Evolutionary conservation across 2,113 vertebrate genomes (phyloP).

Genomic region (Oryzias curvinotus): DNA sequence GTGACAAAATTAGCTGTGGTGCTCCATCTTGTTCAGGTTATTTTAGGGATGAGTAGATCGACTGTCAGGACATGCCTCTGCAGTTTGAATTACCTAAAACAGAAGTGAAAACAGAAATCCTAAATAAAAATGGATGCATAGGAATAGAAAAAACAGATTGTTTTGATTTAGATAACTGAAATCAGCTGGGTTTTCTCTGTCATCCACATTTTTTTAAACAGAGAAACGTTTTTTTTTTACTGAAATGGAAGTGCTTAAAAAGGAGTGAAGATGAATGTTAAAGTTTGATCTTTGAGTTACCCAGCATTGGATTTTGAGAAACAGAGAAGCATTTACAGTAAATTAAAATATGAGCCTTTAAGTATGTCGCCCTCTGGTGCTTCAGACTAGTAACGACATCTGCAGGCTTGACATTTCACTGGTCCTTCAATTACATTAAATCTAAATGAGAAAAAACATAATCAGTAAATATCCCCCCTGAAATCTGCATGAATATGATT

Average conservation of each 20-base stretch:
- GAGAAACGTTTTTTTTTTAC: background rate
- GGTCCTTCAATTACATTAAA: background rate
- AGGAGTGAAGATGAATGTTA: background rate
- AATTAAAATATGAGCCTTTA: background rate
- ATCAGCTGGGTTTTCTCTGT: background rate
- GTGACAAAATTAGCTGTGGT: slow-evolving; percentile 46
- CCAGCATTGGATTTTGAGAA: too few species aligned
- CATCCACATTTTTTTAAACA: background rate
- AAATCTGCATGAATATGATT: too few species aligned
- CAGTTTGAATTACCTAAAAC: background rate
- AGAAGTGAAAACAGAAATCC: background rate
- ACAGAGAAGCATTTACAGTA: too few species aligned
- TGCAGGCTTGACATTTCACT: background rate
- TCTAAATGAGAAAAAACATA: background rate
- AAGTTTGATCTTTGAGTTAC: too few species aligned
- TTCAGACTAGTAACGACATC: slow-evolving; percentile 1
- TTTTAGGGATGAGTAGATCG: slow-evolving; percentile 30
- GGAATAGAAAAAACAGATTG: accelerated
- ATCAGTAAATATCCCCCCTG: too few species aligned
- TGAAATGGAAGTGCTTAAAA: background rate
- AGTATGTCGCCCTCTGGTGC: slow-evolving; percentile 49
- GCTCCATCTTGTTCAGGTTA: slow-evolving; percentile 28
- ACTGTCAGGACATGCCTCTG: slow-evolving; percentile 17
- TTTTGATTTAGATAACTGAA: background rate
- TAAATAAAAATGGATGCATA: background rate